Evolutionary conservation across 2,888 invertebrate species (phyloP).

Genomic region (Drosophila quinaria): DNA sequence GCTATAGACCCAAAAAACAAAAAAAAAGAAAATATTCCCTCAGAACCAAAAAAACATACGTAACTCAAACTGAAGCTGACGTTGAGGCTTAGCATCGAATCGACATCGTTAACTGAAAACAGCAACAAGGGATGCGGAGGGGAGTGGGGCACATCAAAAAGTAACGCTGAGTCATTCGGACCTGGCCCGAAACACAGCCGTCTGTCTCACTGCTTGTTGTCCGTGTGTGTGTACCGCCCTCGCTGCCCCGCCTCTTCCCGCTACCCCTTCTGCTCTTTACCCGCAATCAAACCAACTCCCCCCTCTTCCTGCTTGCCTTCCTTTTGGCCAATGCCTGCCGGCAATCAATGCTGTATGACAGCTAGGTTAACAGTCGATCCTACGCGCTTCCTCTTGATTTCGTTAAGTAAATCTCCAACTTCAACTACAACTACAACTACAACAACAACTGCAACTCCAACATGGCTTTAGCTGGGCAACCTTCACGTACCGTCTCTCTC

Average conservation of each 20-base stretch:
- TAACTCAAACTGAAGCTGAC: constrained; percentile 8
- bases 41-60: constrained; percentile 26
- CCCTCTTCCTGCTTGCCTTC: constrained; percentile 1
- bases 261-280: constrained; percentile 8
- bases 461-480: constrained; percentile 62
- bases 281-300: constrained; percentile 63
- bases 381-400: constrained; percentile 82
- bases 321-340: constrained; percentile 52
- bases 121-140: constrained; percentile 1
- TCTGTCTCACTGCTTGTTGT: constrained; percentile 20
- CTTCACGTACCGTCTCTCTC: constrained; percentile 65
- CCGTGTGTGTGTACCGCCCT: constrained; percentile 43
- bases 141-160: constrained; percentile 5
- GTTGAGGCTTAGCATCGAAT: neutral
- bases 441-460: neutral
- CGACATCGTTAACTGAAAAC: constrained; percentile 41
- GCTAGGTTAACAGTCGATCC: constrained; percentile 79
- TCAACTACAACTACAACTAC: neutral
- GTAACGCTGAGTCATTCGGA: constrained; percentile 56
- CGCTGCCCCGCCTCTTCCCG: constrained; percentile 12
- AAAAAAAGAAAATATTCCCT: constrained; percentile 11
- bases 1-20: constrained; percentile 44
- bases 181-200: constrained; percentile 30
- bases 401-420: constrained; percentile 79
- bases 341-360: constrained; percentile 81